These are phyloP conservation scores for Drosophila ironensis DNA, from an alignment of 1,140 invertebrate genomes.

Conservation along the genomic window DNA sequence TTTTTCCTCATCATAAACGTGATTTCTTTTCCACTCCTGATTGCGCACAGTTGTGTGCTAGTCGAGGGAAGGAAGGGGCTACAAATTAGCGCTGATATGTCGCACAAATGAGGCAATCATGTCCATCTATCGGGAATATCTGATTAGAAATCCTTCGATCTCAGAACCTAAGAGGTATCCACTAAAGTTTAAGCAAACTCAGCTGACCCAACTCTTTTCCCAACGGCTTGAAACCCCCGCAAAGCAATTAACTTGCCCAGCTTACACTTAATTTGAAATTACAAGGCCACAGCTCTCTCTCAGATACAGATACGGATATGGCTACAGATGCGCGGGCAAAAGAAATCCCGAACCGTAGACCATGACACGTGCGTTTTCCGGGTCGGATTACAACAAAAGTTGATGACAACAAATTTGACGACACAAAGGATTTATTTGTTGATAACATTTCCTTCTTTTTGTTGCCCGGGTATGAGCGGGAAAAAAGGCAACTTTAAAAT, in stretches of 20 bases:
- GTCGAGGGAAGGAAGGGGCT: slow-evolving; percentile 14
- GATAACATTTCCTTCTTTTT: slow-evolving; percentile 57
- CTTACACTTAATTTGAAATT: slow-evolving; percentile 68
- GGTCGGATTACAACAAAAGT: slow-evolving; percentile 55
- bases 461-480: not conserved
- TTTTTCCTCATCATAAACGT: slow-evolving; percentile 77
- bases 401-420: slow-evolving; percentile 78
- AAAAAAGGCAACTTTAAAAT: slow-evolving; percentile 68
- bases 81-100: not conserved
- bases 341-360: slow-evolving; percentile 31
- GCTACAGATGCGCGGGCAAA: not conserved
- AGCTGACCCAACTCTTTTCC: not conserved
- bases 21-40: slow-evolving; percentile 68
- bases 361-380: slow-evolving; percentile 66
- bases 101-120: slow-evolving; percentile 43
- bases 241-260: slow-evolving; percentile 53
- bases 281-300: slow-evolving; percentile 12
- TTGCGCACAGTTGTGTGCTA: slow-evolving; percentile 47
- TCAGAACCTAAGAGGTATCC: no score
- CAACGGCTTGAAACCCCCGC: not conserved
- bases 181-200: no score
- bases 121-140: slow-evolving; percentile 22
- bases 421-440: slow-evolving; percentile 81
- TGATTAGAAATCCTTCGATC: not conserved
- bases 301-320: slow-evolving; percentile 14